These are phyloP conservation scores for Macroramphosus scolopax DNA, from an alignment of 2,797 vertebrate species.

Conservation along the genomic window DNA sequence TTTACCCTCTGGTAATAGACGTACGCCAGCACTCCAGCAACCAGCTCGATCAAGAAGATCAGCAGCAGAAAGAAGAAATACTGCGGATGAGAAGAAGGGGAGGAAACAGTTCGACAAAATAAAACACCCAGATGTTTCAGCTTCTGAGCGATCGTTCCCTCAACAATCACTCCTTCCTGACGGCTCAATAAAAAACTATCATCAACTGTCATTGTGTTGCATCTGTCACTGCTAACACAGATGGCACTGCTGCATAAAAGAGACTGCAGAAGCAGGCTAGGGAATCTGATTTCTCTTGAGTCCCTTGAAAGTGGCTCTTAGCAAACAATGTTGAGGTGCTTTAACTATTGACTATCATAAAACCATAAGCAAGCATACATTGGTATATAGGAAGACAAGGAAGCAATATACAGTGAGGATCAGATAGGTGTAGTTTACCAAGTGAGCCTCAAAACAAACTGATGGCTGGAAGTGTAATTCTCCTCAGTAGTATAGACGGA, in stretches of 20 bases:
- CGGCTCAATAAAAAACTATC: conserved; percentile 30
- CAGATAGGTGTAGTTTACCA: not conserved
- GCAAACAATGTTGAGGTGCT: no score
- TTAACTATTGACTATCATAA: not conserved
- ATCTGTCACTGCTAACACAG: conserved; percentile 45
- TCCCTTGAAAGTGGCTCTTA: no score
- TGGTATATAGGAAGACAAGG: conserved; percentile 5
- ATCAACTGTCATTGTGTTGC: conserved; percentile 36
- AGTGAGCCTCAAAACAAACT: no score
- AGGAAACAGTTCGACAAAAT: not conserved
- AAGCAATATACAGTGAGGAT: no score
- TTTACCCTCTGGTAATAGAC: conserved; percentile 87
- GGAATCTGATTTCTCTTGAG: conserved; percentile 21
- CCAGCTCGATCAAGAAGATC: conserved; percentile 86
- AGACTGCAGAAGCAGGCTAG: conserved; percentile 20
- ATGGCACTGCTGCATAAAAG: conserved; percentile 26
- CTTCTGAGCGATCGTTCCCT: conserved; percentile 8
- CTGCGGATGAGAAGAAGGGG: conserved; percentile 57
- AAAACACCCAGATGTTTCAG: conserved; percentile 8
- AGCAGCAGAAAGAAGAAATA: conserved; percentile 84
- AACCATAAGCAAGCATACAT: not conserved
- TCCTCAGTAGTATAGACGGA: not conserved
- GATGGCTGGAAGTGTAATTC: not conserved
- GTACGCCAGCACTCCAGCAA: conserved; percentile 86
- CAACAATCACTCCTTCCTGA: conserved; percentile 24